Evolutionary conservation across 2,797 vertebrate species (phyloP), one percentile per base, ranked within the genome.

Genomic region (Gymnodraco acuticeps): DNA sequence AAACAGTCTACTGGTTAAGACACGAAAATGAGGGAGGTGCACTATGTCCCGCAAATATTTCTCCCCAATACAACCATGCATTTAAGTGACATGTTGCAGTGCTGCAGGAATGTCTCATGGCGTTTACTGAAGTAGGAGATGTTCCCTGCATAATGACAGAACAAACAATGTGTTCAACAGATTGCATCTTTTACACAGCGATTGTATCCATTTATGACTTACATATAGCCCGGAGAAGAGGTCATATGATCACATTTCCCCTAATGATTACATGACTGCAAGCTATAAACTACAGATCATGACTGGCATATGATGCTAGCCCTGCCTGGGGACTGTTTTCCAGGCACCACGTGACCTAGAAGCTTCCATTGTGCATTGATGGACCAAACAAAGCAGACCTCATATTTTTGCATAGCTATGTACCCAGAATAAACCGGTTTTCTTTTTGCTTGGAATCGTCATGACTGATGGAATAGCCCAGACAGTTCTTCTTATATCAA

Each of bases 101-200:
- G 53, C 33, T 47, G 58, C 17, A 47, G 2, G n/a, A 42, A 17
- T 0, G 17, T 23, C 38, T 61, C n/a, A 73, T 51, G 1, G 46
- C 12, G 17, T 62, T 59, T 14, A 50, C 6, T 46, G 3, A 66
- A 48, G 61, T 7, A 48, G 33, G 48, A 17, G 23, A 8, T 14
- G 45, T 48, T 69, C 3, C 27, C 31, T 55, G 33, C 12, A 0
- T 52, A 45, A 54, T 20, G 2, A 59, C 19, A 7, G 14, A 23
- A 15, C 20, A 11, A 20, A n/a, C 41, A 17, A 7, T 47, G 13
- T 56, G 52, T 19, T 66, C 52, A 64, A 46, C 27, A 13, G 43
- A 33, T 54, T 52, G 14, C 41, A 69, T 52, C 27, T 33, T 46
- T 68, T 45, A 80, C 68, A 77, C 53, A 16, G 13, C 16, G 4